Evolutionary conservation across 2,113 vertebrate genomes (phyloP), one percentile per base, ranked within the genome.

Genomic region (Petromus typicus): DNA sequence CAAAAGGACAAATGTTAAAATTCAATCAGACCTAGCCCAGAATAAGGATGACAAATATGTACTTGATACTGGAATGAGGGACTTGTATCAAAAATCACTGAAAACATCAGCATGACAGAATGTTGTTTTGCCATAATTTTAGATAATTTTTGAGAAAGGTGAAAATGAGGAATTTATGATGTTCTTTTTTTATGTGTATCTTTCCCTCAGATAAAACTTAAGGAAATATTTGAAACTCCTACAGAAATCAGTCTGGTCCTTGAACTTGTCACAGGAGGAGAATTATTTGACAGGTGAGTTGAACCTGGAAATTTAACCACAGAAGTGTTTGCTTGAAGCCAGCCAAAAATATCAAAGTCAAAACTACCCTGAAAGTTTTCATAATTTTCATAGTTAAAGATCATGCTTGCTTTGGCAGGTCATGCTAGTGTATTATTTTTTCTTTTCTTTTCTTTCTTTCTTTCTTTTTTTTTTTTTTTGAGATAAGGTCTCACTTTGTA

Each of bases 151-250:
- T 17, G 81, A 94, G 63, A 92, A 94, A 89, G 14, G 10, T 87
- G 54, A 86, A 67, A 81, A 86, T 96, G 86, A 95, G 27, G 32
- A 87, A 87, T 51, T 71, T 83, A 30, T 91, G 54, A 94, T 81
- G 30, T 89, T 82, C 45, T 73, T 8, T 90, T n/a, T 95, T 95
- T 96, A 61, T 95, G 57, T 93, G 56, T 96, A 22, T 98, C 37
- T 98, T 98, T 98, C 96, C 79, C 27, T 95, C 7, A 99, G 99
- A 99, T 99, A 98, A 99, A 99, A 98, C 98, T 99, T 98, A 99
- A 99, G 98, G 99, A 99, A 97, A 99, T 99, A 98, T 99, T 99
- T 98, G 99, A 99, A 98, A 99, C 99, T 0, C 99, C 99, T 51
- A 97, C 98, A 96, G 99, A 99, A 98, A 99, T 99, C 97, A 99